A percentile compares a stretch with the other conserved stretches of the same genome.
Conservation (phyloP, 2,113 vertebrate genomes). For the Sorex araneus region DNA sequence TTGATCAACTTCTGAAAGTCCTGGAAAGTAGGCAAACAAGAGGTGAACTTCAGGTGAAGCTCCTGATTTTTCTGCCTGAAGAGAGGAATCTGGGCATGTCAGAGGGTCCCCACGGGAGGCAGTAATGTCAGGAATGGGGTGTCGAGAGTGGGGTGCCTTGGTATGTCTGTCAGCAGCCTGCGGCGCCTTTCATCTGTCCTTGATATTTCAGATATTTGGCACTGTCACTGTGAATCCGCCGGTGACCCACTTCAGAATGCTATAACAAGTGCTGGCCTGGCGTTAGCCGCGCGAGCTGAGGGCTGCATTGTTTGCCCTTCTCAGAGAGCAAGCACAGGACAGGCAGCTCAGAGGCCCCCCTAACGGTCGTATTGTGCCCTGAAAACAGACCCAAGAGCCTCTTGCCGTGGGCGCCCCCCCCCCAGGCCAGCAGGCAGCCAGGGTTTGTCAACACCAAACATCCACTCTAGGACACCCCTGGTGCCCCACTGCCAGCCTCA, state of each 20-base stretch:
- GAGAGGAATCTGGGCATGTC: constrained; percentile 60
- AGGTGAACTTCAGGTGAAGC: constrained; percentile 51
- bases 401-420: not conserved
- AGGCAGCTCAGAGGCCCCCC: not conserved
- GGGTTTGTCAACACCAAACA: no score
- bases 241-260: constrained; percentile 53
- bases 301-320: constrained; percentile 2
- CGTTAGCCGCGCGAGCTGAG: constrained; percentile 58
- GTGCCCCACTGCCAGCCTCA: not conserved
- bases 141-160: constrained; percentile 42
- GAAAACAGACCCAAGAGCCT: not conserved
- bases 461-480: fast-evolving
- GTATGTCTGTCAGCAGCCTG: constrained; percentile 66
- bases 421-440: not conserved
- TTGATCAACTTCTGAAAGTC: constrained; percentile 16
- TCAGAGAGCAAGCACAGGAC: not conserved
- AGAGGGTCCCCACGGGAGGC: constrained; percentile 57
- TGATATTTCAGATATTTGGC: constrained; percentile 75
- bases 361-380: not conserved
- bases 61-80: constrained; percentile 31
- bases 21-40: constrained; percentile 51
- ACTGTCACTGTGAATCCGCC: constrained; percentile 40
- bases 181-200: constrained; percentile 70
- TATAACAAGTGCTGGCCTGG: constrained; percentile 51
- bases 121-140: not conserved